A percentile compares a stretch with the other conserved stretches of the same genome.
These are phyloP conservation scores for Punctoribates punctum DNA, from an alignment of 2,888 invertebrate genomes.

Conservation along the genomic window DNA sequence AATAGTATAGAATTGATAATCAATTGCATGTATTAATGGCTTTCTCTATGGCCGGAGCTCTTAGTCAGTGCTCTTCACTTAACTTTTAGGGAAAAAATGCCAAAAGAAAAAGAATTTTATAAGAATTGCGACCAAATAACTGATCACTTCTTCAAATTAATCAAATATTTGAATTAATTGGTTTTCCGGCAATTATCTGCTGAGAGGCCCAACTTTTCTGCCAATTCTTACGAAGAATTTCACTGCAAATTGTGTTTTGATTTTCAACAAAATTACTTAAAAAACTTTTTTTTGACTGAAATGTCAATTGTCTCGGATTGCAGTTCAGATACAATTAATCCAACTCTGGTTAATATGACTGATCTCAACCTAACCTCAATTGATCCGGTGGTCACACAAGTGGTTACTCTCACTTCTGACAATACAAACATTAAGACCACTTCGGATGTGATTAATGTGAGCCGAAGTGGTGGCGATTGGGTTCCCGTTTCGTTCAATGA, in stretches of 20 bases:
- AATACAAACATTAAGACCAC: not conserved
- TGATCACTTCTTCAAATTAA: too few relatives aligned
- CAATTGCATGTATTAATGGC: too few relatives aligned
- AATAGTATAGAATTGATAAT: too few relatives aligned
- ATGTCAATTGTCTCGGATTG: conserved; percentile 3
- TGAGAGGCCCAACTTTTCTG: too few relatives aligned
- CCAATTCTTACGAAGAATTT: not conserved
- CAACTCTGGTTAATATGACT: conserved; percentile 22
- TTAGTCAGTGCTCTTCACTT: too few relatives aligned
- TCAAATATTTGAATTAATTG: too few relatives aligned
- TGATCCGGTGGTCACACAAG: not conserved
- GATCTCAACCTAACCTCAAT: conserved; percentile 11
- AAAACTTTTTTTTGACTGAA: not conserved
- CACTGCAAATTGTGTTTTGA: not conserved
- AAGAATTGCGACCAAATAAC: too few relatives aligned
- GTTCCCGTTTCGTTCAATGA: conserved; percentile 16
- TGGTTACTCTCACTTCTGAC: not conserved
- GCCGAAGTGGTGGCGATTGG: conserved; percentile 3
- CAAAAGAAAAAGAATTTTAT: too few relatives aligned
- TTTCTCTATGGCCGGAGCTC: too few relatives aligned
- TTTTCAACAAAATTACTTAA: not conserved
- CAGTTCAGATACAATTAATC: conserved; percentile 11
- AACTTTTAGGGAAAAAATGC: too few relatives aligned
- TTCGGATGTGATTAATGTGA: conserved; percentile 4
- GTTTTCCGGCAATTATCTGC: too few relatives aligned